Conservation (phyloP, 2,797 vertebrate species). For the Platyrinchus mystaceus region DNA sequence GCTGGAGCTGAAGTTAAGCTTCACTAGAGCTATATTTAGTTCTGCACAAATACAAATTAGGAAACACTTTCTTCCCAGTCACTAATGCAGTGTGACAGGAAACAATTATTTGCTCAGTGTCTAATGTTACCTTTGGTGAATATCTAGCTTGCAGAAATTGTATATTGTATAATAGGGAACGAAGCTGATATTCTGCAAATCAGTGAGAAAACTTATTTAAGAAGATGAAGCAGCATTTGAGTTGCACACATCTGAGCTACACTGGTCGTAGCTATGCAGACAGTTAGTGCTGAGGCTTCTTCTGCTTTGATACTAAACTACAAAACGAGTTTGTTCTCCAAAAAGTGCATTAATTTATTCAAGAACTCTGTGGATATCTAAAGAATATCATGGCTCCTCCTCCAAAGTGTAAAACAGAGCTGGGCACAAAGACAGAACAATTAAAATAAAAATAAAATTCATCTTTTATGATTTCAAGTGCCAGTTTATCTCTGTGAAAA, state of each 20-base stretch:
- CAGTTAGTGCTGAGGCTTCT: not conserved
- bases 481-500: constrained; percentile 15
- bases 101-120: constrained; percentile 51
- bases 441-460: not conserved
- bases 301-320: constrained; percentile 18
- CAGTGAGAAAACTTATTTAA: constrained; percentile 8
- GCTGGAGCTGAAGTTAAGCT: constrained; percentile 18
- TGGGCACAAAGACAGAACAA: constrained; percentile 25
- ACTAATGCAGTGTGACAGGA: constrained; percentile 48
- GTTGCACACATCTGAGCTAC: not conserved
- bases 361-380: not conserved
- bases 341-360: not conserved
- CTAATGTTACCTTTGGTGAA: constrained; percentile 57
- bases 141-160: not conserved
- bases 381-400: not conserved
- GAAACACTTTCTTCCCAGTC: constrained; percentile 44
- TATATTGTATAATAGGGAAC: not conserved
- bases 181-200: not conserved
- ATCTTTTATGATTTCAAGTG: constrained; percentile 19
- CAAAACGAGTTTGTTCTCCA: constrained; percentile 7
- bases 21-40: constrained; percentile 37
- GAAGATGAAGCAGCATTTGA: constrained; percentile 10
- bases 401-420: not conserved
- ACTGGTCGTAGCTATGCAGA: not conserved
- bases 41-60: constrained; percentile 35